phyloP scores from a whole-genome alignment of 1,140 invertebrate species.

The Cherax quadricarinatus region DNA sequence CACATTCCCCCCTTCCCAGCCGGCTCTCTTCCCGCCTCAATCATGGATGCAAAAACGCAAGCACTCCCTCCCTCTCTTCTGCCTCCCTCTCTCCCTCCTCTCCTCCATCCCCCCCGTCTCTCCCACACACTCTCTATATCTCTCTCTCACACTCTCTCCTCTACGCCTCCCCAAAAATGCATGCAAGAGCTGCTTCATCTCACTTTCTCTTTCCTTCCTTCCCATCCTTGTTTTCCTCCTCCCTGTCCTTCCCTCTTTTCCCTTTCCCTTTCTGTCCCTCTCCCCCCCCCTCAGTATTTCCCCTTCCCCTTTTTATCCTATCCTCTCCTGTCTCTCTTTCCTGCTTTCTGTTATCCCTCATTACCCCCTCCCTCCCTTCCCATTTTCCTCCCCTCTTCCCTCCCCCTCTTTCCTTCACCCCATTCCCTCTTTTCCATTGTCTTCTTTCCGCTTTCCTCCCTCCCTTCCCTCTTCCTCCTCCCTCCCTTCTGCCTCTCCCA shows the following conservation, averaged over 20 bases:
- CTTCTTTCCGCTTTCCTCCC: too few species aligned
- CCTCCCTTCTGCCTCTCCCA: too few species aligned
- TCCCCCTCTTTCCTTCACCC: too few species aligned
- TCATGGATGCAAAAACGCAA: slow-evolving; percentile 20
- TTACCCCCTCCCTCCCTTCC: too few species aligned
- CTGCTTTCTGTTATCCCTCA: too few species aligned
- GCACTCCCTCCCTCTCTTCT: slow-evolving; percentile 5
- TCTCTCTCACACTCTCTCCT: too few species aligned
- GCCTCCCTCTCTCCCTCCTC: background rate
- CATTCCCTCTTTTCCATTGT: too few species aligned
- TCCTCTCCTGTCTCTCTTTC: too few species aligned
- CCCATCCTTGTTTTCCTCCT: background rate
- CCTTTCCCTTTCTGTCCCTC: background rate
- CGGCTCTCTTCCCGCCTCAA: background rate
- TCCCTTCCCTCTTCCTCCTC: too few species aligned
- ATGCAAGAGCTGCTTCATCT: background rate
- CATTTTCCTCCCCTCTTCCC: too few species aligned
- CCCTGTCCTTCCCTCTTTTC: background rate
- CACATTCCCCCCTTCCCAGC: background rate
- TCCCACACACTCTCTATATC: background rate
- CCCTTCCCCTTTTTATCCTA: too few species aligned
- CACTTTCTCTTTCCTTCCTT: background rate
- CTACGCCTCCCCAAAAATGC: background rate
- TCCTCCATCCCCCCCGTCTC: background rate
- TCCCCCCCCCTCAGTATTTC: background rate